These are phyloP conservation scores for Cataglyphis cursor DNA, from an alignment of 2,888 invertebrate species.

Conservation along the genomic window DNA sequence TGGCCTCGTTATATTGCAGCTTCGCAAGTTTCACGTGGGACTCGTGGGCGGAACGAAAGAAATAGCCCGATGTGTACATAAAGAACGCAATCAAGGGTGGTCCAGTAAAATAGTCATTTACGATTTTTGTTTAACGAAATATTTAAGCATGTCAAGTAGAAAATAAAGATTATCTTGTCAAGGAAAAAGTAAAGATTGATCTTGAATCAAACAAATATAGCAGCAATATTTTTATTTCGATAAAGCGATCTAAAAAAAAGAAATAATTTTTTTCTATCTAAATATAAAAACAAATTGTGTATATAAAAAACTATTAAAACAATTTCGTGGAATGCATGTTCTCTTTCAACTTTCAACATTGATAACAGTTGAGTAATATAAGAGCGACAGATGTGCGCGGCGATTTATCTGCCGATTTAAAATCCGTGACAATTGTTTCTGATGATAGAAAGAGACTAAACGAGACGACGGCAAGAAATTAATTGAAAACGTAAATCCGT, in stretches of 20 bases:
- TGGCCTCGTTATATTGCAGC: constrained; percentile 68
- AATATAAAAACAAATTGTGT: background rate
- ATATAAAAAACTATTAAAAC: background rate
- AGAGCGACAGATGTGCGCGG: background rate
- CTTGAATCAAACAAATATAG: background rate
- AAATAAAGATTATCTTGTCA: background rate
- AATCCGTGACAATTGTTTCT: constrained; percentile 16
- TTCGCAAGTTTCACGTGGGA: constrained; percentile 63
- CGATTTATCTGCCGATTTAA: constrained; percentile 4
- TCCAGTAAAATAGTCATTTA: background rate
- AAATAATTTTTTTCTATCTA: background rate
- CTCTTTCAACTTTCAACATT: background rate
- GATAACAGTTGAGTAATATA: background rate
- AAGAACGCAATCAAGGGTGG: background rate
- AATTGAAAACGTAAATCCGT: constrained; percentile 29
- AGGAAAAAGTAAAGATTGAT: background rate
- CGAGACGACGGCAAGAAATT: constrained; percentile 26
- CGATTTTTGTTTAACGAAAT: background rate
- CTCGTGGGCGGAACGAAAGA: constrained; percentile 45
- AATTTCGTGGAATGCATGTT: background rate
- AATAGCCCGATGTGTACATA: constrained; percentile 7
- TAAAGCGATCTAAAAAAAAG: background rate
- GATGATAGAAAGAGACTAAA: background rate
- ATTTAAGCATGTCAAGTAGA: background rate
- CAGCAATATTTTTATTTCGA: background rate